Evolutionary conservation across 92 coral and sea anemone species (phyloP), one percentile per base, ranked within the genome.

Genomic region (Nematostella vectensis): DNA sequence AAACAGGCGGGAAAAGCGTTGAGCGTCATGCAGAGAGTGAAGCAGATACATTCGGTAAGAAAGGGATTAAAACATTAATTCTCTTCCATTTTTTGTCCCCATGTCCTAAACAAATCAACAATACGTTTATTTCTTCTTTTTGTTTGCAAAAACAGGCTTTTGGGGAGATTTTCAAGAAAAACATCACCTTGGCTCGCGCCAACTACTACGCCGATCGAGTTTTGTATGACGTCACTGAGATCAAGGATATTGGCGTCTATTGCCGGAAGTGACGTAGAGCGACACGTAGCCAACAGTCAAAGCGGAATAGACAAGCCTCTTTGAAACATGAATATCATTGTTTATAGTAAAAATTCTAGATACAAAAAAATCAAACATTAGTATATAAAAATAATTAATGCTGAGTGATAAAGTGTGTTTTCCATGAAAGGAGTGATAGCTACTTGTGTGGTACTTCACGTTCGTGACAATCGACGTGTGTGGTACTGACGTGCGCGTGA

Each of bases 191-290:
- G 43, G 99, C 68, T 6, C 76, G 77, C 21, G 99, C 99, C 6
- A 87, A 74, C 71, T 76, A 77, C 57, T 85, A 77, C 37, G 96
- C 99, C 1, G 93, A 87, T 29, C 80, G 89, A 55, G 96, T 93
- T 16, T 66, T 86, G 54, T 71, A 76, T 28, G 87, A 82, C 71
- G 55, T 87, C 26, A 67, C 83, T 44, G 89, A 93, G 69, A 86
- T 93, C 61, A 78, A 80, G 36, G 67, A 81, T 39, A 68, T 77
- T 20, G 79, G 66, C 18, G 70, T 93, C 31, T 93, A 87, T 69
- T 93, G 99, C 47, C 77, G 74, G 17, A 50, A 74, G 57, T 78
- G 56, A 74, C 40, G 6, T 15, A 33, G 40, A 33, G 40, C 6
- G 8, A 33, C 6, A 6, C 8, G 15, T 15, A 33, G 15, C 6